Conservation (phyloP, 2,888 invertebrate genomes). For the Itoplectis maculator region DNA sequence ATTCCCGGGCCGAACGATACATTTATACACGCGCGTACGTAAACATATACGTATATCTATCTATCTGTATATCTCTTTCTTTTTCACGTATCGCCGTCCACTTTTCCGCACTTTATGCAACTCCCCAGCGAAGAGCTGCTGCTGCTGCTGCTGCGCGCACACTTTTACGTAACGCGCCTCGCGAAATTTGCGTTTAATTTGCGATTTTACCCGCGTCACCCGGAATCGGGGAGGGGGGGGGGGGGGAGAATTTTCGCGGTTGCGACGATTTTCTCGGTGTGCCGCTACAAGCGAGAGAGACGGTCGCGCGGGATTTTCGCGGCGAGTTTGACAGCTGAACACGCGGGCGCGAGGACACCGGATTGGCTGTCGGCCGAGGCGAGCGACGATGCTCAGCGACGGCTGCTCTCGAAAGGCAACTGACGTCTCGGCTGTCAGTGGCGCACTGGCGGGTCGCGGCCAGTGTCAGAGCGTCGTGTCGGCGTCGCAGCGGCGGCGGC, state of each 20-base stretch:
- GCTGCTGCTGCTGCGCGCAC: no score
- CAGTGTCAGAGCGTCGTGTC: constrained; percentile 74
- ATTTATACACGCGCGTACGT: background rate
- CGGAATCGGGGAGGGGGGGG: no score
- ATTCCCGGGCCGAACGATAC: background rate
- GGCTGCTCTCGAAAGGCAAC: constrained; percentile 63
- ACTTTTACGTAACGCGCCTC: constrained; percentile 57
- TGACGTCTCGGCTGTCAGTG: constrained; percentile 79
- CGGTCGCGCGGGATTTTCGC: background rate
- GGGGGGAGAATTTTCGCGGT: background rate
- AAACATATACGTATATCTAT: no score
- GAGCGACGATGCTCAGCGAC: constrained; percentile 60
- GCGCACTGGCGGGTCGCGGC: constrained; percentile 69
- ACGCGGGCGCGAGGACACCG: constrained; percentile 64
- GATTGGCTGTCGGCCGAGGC: constrained; percentile 52
- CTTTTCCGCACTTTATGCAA: constrained; percentile 28
- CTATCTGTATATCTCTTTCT: background rate
- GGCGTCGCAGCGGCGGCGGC: constrained; percentile 66
- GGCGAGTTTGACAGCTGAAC: constrained; percentile 72
- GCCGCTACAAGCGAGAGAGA: background rate
- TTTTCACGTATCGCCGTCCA: background rate
- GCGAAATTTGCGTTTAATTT: constrained; percentile 11
- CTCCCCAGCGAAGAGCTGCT: background rate
- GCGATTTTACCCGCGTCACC: background rate
- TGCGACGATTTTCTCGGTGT: background rate